Conservation (phyloP, 2,888 invertebrate genomes). For the Eubasilissa splendida region DNA sequence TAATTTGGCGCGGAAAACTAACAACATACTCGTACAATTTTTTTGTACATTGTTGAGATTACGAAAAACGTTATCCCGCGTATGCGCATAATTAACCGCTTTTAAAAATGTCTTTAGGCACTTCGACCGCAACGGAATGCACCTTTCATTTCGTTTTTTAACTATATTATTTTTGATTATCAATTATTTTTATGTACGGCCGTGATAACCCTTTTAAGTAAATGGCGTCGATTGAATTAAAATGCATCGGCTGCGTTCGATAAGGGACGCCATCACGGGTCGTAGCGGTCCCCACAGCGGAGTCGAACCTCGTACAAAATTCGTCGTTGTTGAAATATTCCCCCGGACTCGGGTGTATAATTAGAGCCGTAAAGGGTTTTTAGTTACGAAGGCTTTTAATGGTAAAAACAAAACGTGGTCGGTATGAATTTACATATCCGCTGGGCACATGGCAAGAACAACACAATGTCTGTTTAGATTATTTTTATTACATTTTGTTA, state of each 20-base stretch:
- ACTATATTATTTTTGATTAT: conserved; percentile 20
- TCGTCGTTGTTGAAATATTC: conserved; percentile 54
- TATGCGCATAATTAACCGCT: not conserved
- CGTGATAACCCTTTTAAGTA: conserved; percentile 26
- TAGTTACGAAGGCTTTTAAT: conserved; percentile 46
- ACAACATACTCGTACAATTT: too few species aligned
- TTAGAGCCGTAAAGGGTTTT: conserved; percentile 53
- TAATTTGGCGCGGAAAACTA: too few species aligned
- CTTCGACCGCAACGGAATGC: conserved; percentile 23
- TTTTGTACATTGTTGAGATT: too few species aligned
- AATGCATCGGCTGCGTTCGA: conserved; percentile 15
- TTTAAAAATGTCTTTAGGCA: not conserved
- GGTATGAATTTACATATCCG: conserved; percentile 51
- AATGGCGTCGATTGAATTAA: conserved; percentile 34
- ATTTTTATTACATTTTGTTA: too few species aligned
- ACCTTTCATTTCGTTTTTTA: not conserved
- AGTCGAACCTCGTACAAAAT: conserved; percentile 14
- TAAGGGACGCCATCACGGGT: not conserved
- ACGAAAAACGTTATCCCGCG: too few species aligned
- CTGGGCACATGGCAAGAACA: conserved; percentile 29
- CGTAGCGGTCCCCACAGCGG: too few species aligned
- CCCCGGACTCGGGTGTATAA: conserved; percentile 48
- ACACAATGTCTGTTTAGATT: too few species aligned
- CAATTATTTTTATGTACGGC: conserved; percentile 20
- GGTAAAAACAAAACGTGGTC: conserved; percentile 43